A percentile compares a stretch with the other conserved stretches of the same genome.
Evolutionary conservation across 2,113 vertebrate species (phyloP).

Genomic region (Callipepla squamata): DNA sequence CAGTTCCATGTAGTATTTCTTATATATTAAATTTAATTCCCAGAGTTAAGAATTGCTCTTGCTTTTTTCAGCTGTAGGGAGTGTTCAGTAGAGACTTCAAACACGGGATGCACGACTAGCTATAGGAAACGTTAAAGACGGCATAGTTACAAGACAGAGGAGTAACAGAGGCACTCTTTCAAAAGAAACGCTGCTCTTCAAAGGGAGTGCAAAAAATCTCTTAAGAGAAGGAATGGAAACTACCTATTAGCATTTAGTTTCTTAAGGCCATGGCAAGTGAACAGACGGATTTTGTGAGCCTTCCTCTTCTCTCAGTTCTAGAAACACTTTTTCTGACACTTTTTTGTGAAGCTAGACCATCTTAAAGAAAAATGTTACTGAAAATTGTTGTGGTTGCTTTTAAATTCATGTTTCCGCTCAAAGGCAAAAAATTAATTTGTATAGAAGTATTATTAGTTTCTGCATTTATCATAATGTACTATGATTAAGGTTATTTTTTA

Average conservation of each 20-base stretch:
- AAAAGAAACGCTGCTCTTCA: background rate
- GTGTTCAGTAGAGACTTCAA: background rate
- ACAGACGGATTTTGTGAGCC: background rate
- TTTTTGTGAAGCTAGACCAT: background rate
- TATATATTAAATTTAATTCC: background rate
- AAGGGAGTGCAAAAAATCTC: background rate
- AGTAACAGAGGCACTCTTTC: background rate
- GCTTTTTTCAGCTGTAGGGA: background rate
- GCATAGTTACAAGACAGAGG: background rate
- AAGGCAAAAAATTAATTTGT: background rate
- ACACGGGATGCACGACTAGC: fast-evolving
- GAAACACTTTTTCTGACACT: background rate
- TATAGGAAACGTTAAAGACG: background rate
- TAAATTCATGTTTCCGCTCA: background rate
- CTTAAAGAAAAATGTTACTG: background rate
- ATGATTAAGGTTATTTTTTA: background rate
- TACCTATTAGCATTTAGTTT: background rate
- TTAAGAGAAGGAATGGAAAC: background rate
- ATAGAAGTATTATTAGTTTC: background rate
- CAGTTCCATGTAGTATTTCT: background rate
- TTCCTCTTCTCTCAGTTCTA: background rate
- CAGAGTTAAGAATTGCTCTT: background rate
- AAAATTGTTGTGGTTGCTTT: background rate
- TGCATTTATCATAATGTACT: background rate
- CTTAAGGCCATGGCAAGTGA: background rate